These are phyloP conservation scores for Drosophila neonasuta DNA, from an alignment of 2,888 invertebrate genomes.

Conservation along the genomic window DNA sequence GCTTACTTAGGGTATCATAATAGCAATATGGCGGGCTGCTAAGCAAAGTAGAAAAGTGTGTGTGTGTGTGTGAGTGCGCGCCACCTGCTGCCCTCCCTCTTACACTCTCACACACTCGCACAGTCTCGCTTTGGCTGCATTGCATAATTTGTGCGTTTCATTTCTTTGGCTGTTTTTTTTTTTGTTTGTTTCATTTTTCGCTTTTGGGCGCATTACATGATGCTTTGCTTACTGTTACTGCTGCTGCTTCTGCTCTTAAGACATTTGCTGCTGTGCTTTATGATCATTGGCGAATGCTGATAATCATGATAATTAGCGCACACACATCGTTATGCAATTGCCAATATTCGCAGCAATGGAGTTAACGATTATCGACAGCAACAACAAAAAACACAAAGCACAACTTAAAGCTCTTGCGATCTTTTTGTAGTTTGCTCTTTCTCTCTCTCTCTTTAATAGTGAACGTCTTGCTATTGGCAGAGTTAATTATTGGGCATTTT, in stretches of 20 bases:
- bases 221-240: constrained; percentile 16
- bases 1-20: background rate
- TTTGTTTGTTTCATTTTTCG: constrained; percentile 26
- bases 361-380: constrained; percentile 15
- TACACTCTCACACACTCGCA: background rate
- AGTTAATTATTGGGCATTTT: constrained; percentile 10
- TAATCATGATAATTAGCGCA: constrained; percentile 38
- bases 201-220: constrained; percentile 38
- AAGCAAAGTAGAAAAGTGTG: background rate
- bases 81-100: constrained; percentile 1
- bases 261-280: constrained; percentile 19
- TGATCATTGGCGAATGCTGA: constrained; percentile 37
- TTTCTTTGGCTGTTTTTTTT: constrained; percentile 20
- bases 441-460: background rate
- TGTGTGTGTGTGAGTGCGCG: background rate
- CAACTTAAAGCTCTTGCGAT: background rate
- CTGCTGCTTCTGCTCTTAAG: constrained; percentile 23
- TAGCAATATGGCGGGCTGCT: background rate
- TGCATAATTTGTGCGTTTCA: constrained; percentile 63
- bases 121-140: constrained; percentile 22
- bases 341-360: constrained; percentile 9
- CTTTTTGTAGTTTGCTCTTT: background rate
- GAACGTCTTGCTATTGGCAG: background rate
- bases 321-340: constrained; percentile 48
- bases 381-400: constrained; percentile 2